Evolutionary conservation across 1,140 invertebrate species (phyloP).

Genomic region (Marisa cornuarietis): DNA sequence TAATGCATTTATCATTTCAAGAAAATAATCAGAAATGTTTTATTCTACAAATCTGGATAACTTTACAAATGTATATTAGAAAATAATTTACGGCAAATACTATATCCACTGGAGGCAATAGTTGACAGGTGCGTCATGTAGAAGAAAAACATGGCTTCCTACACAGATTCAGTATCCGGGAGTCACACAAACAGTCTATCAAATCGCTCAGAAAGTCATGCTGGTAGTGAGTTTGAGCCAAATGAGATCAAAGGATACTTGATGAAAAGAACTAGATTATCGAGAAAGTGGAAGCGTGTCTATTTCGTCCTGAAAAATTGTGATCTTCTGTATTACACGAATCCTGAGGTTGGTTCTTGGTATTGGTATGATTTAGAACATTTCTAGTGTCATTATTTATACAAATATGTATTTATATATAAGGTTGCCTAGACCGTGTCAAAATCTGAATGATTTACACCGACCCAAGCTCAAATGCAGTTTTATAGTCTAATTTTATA

Average conservation of each 20-base stretch:
- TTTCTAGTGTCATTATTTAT: too few relatives aligned
- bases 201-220: constrained; percentile 48
- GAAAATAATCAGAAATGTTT: too few relatives aligned
- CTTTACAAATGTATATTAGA: too few relatives aligned
- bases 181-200: constrained; percentile 57
- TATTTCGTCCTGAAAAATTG: constrained; percentile 62
- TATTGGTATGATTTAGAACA: too few relatives aligned
- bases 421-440: too few relatives aligned
- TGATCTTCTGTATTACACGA: constrained; percentile 56
- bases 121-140: constrained; percentile 27
- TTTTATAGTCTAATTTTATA: too few relatives aligned
- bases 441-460: too few relatives aligned
- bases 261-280: constrained; percentile 54
- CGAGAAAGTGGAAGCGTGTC: constrained; percentile 47
- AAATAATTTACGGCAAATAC: constrained; percentile 38
- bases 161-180: constrained; percentile 48
- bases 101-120: constrained; percentile 28
- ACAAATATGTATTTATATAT: too few relatives aligned
- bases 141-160: constrained; percentile 47
- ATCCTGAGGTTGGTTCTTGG: constrained; percentile 48
- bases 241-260: constrained; percentile 59
- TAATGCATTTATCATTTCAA: too few relatives aligned
- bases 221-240: constrained; percentile 46
- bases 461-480: too few relatives aligned
- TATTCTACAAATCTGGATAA: too few relatives aligned